Evolutionary conservation across 2,888 invertebrate species (phyloP), one percentile per base, ranked within the genome.

Genomic region (Philereme transversata): DNA sequence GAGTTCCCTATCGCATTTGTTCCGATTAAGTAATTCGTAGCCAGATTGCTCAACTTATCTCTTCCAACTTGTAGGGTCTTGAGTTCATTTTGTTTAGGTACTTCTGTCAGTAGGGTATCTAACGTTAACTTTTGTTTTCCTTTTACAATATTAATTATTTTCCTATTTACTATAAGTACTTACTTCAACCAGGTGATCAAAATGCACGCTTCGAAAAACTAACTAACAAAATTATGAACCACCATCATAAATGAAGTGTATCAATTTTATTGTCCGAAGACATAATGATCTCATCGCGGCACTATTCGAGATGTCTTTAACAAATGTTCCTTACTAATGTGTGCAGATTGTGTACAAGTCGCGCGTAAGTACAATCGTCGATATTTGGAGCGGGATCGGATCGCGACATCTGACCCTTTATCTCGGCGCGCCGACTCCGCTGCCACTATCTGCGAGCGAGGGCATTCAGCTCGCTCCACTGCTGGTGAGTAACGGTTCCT

Each of bases 401-500:
- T 47, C 60, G 55, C 60, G 71, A 71, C 75, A 62, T 70, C 69
- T 74, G 76, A 71, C 74, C 74, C 65, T 54, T 73, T 72, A 73
- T 73, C 70, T 58, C 63, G 49, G 64, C 59, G 58, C 58, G 66
- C 64, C 61, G 69, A 55, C 69, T 66, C 69, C 22, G 22, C 63
- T 68, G 64, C 22, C 22, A 22, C 22, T 50, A 65, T 56, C 64
- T 51, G n/a, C 59, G 43, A 38, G 56, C 59, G 43, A 57, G 49
- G 51, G 45, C 62, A 56, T 35, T 52, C 52, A 46, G 46, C 51
- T 43, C 52, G 48, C 5, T 11, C 38, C 58, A 9, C 56, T 48
- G 55, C 55, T 52, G 55, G 63, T 60, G 60, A 58, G 64, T 67
- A 51, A 56, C 48, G 33, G 8, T 45, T n/a, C n/a, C n/a, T n/a